Conservation (phyloP, 2,113 vertebrate genomes). For the Axis porcinus region DNA sequence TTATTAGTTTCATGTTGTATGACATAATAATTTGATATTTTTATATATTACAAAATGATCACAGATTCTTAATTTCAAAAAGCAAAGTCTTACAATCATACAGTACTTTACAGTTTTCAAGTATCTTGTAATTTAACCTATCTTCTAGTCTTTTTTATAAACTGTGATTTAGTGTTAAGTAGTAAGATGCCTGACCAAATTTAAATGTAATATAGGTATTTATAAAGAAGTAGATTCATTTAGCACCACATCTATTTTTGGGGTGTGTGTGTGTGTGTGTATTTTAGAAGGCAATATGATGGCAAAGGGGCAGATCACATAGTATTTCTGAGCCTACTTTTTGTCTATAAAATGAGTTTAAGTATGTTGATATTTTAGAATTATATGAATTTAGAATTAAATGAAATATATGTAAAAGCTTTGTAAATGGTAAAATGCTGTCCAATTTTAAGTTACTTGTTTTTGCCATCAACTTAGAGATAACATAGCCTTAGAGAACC, state of each 20-base stretch:
- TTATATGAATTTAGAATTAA: background rate
- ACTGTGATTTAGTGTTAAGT: background rate
- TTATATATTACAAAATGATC: background rate
- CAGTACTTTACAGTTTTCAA: background rate
- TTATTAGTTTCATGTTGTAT: background rate
- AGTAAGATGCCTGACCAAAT: background rate
- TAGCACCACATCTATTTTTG: background rate
- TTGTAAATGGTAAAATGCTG: background rate
- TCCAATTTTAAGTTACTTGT: background rate
- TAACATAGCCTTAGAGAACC: background rate
- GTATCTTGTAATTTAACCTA: background rate
- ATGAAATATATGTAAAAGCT: background rate
- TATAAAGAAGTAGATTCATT: background rate
- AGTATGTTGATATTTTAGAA: background rate
- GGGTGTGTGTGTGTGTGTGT: background rate
- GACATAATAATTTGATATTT: background rate
- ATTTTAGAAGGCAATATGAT: background rate
- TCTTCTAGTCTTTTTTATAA: background rate
- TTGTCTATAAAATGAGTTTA: background rate
- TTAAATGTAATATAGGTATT: background rate
- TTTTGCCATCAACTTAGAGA: background rate
- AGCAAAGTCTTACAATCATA: background rate
- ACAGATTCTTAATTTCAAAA: background rate
- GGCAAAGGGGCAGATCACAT: background rate
- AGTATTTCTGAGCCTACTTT: background rate